Conservation (phyloP, 2,888 invertebrate genomes). For the Leucophenga maculata region DNA sequence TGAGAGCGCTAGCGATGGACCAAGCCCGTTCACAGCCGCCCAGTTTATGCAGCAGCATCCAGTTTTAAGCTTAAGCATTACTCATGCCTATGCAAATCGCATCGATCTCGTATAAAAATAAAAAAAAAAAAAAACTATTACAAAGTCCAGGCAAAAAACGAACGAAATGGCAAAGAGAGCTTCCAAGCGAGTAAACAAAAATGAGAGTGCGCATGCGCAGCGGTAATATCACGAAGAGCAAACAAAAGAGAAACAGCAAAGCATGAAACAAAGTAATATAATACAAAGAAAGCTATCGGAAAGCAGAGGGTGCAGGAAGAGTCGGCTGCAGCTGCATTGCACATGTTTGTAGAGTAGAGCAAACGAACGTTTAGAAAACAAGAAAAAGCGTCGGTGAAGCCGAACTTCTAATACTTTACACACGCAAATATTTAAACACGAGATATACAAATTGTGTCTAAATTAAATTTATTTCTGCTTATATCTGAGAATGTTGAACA, state of each 20-base stretch:
- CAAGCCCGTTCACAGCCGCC: conserved; percentile 24
- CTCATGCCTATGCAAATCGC: conserved; percentile 44
- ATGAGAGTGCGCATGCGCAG: conserved; percentile 46
- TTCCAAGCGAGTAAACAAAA: conserved; percentile 21
- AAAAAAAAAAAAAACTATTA: conserved; percentile 52
- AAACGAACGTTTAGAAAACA: too few relatives aligned
- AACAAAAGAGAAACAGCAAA: conserved; percentile 25
- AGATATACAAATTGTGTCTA: too few relatives aligned
- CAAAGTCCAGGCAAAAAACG: conserved; percentile 24
- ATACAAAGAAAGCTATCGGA: not conserved
- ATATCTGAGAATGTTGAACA: too few relatives aligned
- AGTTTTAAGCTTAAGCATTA: conserved; percentile 33
- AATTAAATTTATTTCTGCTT: too few relatives aligned
- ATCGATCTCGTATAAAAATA: conserved; percentile 4
- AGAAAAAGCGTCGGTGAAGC: too few relatives aligned
- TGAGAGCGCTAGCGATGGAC: conserved; percentile 8
- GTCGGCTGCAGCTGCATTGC: not conserved
- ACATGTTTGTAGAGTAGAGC: conserved; percentile 4
- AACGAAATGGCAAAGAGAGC: not conserved
- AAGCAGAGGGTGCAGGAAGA: not conserved
- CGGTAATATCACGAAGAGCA: not conserved
- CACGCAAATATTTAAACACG: too few relatives aligned
- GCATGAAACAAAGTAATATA: conserved; percentile 11
- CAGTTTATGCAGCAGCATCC: conserved; percentile 20
- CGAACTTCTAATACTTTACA: too few relatives aligned